These are phyloP conservation scores for Aphelinus certus DNA, from an alignment of 1,140 invertebrate genomes.

Conservation along the genomic window DNA sequence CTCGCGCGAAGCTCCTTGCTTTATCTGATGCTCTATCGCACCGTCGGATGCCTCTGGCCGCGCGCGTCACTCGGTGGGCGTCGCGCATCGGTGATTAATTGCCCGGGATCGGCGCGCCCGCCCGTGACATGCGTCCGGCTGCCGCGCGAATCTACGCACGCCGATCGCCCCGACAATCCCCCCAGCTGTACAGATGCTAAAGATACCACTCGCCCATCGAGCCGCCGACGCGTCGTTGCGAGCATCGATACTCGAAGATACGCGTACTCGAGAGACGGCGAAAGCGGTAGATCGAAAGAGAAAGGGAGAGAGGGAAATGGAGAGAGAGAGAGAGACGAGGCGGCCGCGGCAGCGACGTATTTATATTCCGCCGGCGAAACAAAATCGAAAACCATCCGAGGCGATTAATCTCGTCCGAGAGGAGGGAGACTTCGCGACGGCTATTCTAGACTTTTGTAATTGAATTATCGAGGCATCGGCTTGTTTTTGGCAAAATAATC, in stretches of 20 bases:
- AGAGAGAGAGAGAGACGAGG: too few species aligned
- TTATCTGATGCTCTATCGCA: conserved; percentile 47
- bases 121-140: conserved; percentile 40
- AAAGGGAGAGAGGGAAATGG: too few species aligned
- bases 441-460: conserved; percentile 20
- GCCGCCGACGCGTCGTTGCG: conserved; percentile 46
- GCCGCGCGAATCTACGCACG: conserved; percentile 57
- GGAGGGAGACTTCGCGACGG: not conserved
- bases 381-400: not conserved
- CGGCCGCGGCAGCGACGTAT: too few species aligned
- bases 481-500: conserved; percentile 29
- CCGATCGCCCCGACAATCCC: conserved; percentile 53
- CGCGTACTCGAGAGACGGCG: not conserved
- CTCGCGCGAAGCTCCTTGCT: conserved; percentile 39
- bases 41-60: conserved; percentile 31
- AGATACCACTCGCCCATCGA: conserved; percentile 50
- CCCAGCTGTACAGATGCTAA: conserved; percentile 50
- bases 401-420: conserved; percentile 10
- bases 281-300: not conserved
- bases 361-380: too few species aligned
- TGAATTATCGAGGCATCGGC: conserved; percentile 32
- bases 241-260: conserved; percentile 42
- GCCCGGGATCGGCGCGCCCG: conserved; percentile 54
- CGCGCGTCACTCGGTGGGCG: conserved; percentile 52
- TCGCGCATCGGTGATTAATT: conserved; percentile 63